Evolutionary conservation across 2,888 invertebrate species (phyloP), one percentile per base, ranked within the genome.

Genomic region (Lapara coniferarum): DNA sequence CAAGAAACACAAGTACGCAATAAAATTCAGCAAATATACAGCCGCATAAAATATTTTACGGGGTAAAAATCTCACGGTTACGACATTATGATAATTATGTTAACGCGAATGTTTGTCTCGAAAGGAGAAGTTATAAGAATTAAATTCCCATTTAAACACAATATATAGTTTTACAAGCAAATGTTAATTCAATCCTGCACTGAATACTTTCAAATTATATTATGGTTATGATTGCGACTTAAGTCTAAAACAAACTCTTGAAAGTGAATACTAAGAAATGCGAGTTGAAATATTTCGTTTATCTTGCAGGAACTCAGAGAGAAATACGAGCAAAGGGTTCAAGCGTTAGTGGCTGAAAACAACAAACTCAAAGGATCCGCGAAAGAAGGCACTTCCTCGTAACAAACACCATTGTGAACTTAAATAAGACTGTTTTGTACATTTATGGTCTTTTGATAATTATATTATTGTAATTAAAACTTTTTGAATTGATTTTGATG

Each of bases 321-420:
- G 56, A 96, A 96, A 66, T 97, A 96, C 79, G 96, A 96, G 76
- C 94, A 95, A 75, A 95, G 96, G 76, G 95, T 96, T 0, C 85
- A 91, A 56, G 89, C 95, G 0, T 77, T 95, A 14, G 91, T 94
- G 0, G 91, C 92, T 0, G 95, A 95, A 76, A 95, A 95, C 75
- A 83, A 85, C 30, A 85, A 84, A 67, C 83, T 93, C 49, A 91
- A 89, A 72, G 86, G 81, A n/a, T 73, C 79, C 10, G 74, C 74
- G 10, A 72, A 73, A 49, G 73, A 73, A 12, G 72, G 72, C 12
- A 63, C 72, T 2, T 72, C 76, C 2, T 63, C 68, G 10, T 73
- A 75, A 71, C 37, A 52, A 56, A 52, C 44, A 56, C 4, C 10
- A 59, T 51, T 67, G 55, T 69, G 37, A 12, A 58, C 7, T 30